These are phyloP conservation scores for Synergus japonicus DNA, from an alignment of 2,888 invertebrate species.

Conservation along the genomic window DNA sequence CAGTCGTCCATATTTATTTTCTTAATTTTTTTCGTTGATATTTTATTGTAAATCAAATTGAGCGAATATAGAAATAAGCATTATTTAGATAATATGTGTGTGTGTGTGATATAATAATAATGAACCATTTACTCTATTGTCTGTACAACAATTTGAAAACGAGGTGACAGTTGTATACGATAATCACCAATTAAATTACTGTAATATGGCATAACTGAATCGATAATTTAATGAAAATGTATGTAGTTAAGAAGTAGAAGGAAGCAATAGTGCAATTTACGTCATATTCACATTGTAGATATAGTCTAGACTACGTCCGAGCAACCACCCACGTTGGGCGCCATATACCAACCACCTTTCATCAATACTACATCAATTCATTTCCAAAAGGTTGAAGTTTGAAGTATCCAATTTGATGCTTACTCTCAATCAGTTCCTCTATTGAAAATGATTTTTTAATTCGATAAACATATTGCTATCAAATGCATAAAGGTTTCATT, in stretches of 20 bases:
- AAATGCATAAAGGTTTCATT: background rate
- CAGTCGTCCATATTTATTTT: background rate
- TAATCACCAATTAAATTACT: background rate
- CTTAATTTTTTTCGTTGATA: background rate
- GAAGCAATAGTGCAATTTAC: background rate
- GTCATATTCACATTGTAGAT: background rate
- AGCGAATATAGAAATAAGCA: background rate
- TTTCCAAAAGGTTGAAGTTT: background rate
- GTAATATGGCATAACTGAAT: background rate
- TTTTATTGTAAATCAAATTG: background rate
- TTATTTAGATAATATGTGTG: too few species aligned
- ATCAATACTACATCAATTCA: background rate
- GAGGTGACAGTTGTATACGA: background rate
- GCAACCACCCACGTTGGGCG: slow-evolving; percentile 2
- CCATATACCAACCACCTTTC: background rate
- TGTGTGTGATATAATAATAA: too few species aligned
- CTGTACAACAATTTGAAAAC: background rate
- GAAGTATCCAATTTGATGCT: background rate
- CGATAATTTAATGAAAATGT: background rate
- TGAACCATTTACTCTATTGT: too few species aligned
- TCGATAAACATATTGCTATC: background rate
- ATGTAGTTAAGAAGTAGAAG: background rate
- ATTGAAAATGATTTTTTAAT: background rate
- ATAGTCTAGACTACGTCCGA: background rate
- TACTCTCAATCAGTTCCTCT: background rate